Base-by-base conservation (phyloP, 2,113 vertebrate genomes). In the Macaca nemestrina region DNA sequence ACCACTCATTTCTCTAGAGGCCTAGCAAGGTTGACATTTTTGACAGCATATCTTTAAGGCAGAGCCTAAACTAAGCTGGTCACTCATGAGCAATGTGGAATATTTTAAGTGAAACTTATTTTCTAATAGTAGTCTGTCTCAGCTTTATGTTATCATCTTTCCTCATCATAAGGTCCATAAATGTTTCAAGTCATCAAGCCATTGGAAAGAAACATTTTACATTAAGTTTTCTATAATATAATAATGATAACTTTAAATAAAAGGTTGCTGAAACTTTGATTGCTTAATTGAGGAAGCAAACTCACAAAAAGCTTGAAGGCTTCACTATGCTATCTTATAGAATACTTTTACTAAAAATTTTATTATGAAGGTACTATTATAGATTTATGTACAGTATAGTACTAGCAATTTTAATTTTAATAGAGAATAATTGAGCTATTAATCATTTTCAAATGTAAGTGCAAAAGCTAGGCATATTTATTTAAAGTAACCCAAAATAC, bases 181-280 rank as follows among this genome's bases (percentile, higher is more conserved):
- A 45, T 25, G 3, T 57, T 73, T 43, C 1, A 72, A 88, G 45
- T 50, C 13, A 93, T 70, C 45, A 78, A 86, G 22, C 3, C 16
- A 76, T 82, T 68, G 38, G 40, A 38, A 78, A 64, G 61, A 32
- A 64, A 64, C 27, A 64, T 32, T 95, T 90, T 59, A 14, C 13
- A 92, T 38, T 85, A 83, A 75, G 22, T 3, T 80, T 70, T 68
- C 38, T n/a, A 7, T 45, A 43, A 89, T 70, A 48, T 23, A 93
- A 55, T 70, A 83, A 93, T 45, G 25, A 68, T 86, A 87, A 90
- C 22, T 68, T 78, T 90, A 96, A 90, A 92, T 73, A 81, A 90
- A 78, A 93, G 23, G 61, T 68, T 68, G 16, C 35, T 90, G 50
- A 94, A 59, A 64, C 12, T 20, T 20, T 20, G 52, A 55, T 55